These are phyloP conservation scores for Astatotilapia flaviijosephi DNA, from an alignment of 2,113 vertebrate genomes.

Conservation along the genomic window DNA sequence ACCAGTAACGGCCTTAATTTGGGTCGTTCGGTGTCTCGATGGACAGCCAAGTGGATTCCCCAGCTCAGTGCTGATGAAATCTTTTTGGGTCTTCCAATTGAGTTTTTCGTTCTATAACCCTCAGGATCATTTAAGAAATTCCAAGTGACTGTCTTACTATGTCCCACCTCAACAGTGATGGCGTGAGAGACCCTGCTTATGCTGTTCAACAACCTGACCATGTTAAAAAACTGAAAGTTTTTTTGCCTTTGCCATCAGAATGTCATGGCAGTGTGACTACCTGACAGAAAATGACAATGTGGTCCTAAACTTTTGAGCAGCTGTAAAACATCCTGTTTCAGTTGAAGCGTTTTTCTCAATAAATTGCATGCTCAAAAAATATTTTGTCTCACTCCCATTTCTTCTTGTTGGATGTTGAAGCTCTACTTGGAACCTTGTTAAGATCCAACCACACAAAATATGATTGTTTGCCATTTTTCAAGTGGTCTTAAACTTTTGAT, in stretches of 20 bases:
- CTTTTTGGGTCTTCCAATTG: not conserved
- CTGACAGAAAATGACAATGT: not conserved
- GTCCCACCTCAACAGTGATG: not conserved
- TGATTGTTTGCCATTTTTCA: not conserved
- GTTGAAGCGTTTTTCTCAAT: not conserved
- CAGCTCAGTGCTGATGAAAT: not conserved
- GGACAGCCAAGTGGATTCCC: not conserved
- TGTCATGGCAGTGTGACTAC: not conserved
- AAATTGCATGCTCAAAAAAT: not conserved
- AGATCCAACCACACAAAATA: not conserved
- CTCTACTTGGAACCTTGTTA: not conserved
- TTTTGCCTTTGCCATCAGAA: not conserved
- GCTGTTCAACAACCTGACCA: not conserved
- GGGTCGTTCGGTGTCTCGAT: not conserved
- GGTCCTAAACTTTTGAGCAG: not conserved
- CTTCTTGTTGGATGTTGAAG: not conserved
- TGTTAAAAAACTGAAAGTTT: not conserved
- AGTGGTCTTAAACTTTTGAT: not conserved
- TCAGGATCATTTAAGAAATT: not conserved
- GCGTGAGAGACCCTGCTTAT: not conserved
- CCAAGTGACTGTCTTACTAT: rapidly evolving
- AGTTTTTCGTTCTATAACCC: not conserved
- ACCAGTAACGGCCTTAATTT: not conserved
- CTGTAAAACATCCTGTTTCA: not conserved
- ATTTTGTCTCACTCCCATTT: not conserved